Evolutionary conservation across 2,888 invertebrate species (phyloP).

Genomic region (Thereva unica): DNA sequence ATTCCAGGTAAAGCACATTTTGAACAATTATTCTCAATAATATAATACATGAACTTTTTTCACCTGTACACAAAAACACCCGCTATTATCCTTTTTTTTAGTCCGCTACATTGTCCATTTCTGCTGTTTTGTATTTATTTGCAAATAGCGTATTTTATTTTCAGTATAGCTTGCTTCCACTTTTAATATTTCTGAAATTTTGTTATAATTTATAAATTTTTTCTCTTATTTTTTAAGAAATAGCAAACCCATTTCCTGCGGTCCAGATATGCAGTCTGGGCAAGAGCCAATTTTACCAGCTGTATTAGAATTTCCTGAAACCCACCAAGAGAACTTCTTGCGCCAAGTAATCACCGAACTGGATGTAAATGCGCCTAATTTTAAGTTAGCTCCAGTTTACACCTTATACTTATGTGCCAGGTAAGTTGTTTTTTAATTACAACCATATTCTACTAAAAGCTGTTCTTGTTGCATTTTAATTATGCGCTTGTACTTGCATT

Average conservation of each 20-base stretch:
- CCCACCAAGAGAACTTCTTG: slow-evolving; percentile 90
- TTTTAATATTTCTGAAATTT: neutral
- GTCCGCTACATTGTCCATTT: no score
- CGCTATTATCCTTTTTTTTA: no score
- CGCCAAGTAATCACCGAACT: slow-evolving; percentile 85
- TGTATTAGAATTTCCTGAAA: slow-evolving; percentile 92
- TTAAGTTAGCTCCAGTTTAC: slow-evolving; percentile 96
- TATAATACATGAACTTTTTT: slow-evolving; percentile 8
- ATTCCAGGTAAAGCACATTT: slow-evolving; percentile 67
- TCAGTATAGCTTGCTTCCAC: neutral
- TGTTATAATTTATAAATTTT: neutral
- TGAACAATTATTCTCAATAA: slow-evolving; percentile 1
- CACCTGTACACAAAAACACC: neutral
- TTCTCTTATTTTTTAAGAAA: slow-evolving; percentile 19
- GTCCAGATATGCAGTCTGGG: slow-evolving; percentile 61
- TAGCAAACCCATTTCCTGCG: slow-evolving; percentile 9
- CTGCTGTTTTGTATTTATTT: no score
- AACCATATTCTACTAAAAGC: neutral
- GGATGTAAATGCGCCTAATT: slow-evolving; percentile 86
- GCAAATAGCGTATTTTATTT: no score
- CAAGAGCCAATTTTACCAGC: slow-evolving; percentile 92
- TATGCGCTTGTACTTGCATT: no score
- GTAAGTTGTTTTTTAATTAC: slow-evolving; percentile 51
- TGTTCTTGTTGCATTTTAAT: no score
- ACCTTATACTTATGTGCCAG: slow-evolving; percentile 92